Conservation (phyloP, 2,888 invertebrate genomes). For the Lamproptera curius region DNA sequence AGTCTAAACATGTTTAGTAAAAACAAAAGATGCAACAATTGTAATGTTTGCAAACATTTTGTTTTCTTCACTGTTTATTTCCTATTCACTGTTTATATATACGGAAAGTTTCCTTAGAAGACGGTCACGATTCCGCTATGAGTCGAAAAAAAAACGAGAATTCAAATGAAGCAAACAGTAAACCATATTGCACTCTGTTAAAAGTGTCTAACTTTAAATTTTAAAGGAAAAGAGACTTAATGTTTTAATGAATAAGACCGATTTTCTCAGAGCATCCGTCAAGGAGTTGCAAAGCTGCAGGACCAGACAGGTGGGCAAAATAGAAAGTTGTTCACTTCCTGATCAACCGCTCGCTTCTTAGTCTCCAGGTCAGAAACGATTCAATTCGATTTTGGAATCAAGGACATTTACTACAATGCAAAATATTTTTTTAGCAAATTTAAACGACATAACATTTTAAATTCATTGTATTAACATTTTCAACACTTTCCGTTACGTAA, state of each 20-base stretch:
- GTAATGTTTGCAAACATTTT: not conserved
- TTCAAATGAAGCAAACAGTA: conserved; percentile 20
- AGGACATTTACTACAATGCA: conserved; percentile 31
- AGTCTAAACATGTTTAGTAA: too few species aligned
- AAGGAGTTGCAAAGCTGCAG: conserved; percentile 51
- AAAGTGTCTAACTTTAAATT: conserved; percentile 2
- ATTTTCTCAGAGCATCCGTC: conserved; percentile 34
- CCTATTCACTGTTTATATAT: not conserved
- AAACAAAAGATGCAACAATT: too few species aligned
- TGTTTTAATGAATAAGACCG: conserved; percentile 29
- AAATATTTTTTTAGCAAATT: too few species aligned
- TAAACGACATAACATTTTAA: too few species aligned
- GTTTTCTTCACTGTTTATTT: not conserved
- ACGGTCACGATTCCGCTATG: conserved; percentile 20
- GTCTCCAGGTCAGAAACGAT: conserved; percentile 25
- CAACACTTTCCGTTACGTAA: too few species aligned
- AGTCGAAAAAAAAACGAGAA: conserved; percentile 20
- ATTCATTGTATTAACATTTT: too few species aligned
- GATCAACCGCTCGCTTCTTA: conserved; percentile 65
- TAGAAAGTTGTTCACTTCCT: conserved; percentile 78
- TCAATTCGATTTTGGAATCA: conserved; percentile 36
- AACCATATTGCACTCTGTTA: conserved; percentile 13
- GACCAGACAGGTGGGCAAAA: conserved; percentile 74
- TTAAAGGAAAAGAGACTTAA: conserved; percentile 26
- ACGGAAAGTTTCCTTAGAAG: conserved; percentile 15